Base-by-base conservation (phyloP, 2,797 vertebrate species). In the Syndactyla subalaris region DNA sequence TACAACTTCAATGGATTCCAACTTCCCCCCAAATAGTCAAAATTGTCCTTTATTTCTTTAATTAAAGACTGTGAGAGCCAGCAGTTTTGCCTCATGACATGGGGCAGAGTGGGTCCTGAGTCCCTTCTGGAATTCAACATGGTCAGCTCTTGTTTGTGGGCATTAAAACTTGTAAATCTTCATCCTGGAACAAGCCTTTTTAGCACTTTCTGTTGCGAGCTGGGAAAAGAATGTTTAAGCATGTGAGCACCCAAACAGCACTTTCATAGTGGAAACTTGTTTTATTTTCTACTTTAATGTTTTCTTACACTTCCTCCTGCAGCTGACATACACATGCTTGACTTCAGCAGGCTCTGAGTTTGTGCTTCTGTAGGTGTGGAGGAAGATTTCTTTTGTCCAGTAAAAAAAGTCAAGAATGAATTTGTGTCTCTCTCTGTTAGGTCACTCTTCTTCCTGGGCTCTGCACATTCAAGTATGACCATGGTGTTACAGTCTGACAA, bases 1-100 rank as follows among this genome's bases (percentile, higher is more conserved):
- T 90, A 51, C 38, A 83, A 16, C 22, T 32, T 96, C 92, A 81
- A 91, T 55, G 38, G 52, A 55, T 87, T 96, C 91, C 95, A 97
- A 11, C 6, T 59, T 49, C 7, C 12, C 55, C 22, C 48, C 9
- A 51, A 51, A 26, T 85, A 63, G 45, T 62, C 55, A 30, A 84
- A 88, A 84, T 48, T 89, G 73, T 63, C 62, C 92, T 89, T 92
- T 85, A 79, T 92, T 85, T 92, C 70, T 91, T 86, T 82, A 88
- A 90, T 96, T 58, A 94, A 93, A 93, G 72, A 85, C 67, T 93
- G 26, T 1, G 3, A 54, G 58, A 66, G 59, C 54, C 55, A 71
- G 46, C 41, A 85, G 32, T 38, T 87, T 81, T 76, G 75, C 34
- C 48, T 80, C 7, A 19, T 88, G 77, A 66, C 2, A 2, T 67